These are phyloP conservation scores for Dicaeum eximium DNA, from an alignment of 2,113 vertebrate species.

Conservation along the genomic window DNA sequence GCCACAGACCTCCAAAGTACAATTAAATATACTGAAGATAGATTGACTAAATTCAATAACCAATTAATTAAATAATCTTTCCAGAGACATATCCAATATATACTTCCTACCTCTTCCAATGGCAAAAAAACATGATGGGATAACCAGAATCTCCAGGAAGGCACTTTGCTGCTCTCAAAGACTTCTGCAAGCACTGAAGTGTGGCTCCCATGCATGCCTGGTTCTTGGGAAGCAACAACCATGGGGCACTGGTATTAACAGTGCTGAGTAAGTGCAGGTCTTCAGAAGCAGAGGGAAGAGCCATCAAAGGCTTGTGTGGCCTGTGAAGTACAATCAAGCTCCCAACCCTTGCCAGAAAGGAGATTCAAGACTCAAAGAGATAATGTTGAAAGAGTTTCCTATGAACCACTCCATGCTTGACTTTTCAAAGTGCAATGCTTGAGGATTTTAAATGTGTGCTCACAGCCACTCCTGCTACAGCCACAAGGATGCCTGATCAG, in stretches of 20 bases:
- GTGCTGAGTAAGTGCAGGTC: background rate
- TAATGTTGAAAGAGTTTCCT: background rate
- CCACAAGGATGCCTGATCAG: background rate
- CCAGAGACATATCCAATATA: background rate
- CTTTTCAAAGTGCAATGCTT: background rate
- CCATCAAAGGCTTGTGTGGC: background rate
- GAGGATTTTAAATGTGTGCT: background rate
- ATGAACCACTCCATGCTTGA: background rate
- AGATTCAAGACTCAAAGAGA: background rate
- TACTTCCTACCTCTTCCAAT: background rate
- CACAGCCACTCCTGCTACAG: background rate
- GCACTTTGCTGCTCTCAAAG: background rate
- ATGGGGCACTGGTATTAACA: background rate
- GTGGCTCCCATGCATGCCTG: background rate
- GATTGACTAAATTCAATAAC: background rate
- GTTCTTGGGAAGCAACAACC: background rate
- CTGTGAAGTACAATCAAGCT: background rate
- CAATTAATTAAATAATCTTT: background rate
- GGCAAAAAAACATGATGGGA: background rate
- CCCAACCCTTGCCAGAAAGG: background rate
- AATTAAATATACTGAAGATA: background rate
- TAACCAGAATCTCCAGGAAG: background rate
- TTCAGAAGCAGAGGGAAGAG: background rate
- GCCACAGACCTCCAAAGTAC: background rate
- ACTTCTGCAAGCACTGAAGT: background rate